Base-by-base conservation (phyloP, 2,888 invertebrate species). In the Tipula confusa region DNA sequence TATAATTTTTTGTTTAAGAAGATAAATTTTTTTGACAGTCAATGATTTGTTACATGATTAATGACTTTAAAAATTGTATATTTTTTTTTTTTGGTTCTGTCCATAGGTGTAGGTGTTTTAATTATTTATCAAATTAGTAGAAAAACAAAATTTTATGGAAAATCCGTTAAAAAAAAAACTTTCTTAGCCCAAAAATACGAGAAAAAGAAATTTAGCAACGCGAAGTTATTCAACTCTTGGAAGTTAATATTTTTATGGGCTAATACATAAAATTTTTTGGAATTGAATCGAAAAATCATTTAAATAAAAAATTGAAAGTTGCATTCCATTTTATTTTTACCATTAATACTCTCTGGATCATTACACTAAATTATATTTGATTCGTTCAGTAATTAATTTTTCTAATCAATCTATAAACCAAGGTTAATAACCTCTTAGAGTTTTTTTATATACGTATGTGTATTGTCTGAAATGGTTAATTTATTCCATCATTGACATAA, bases 401-500 rank as follows among this genome's bases (percentile, higher is more conserved):
- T n/a, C n/a, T n/a, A n/a, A n/a, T n/a, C 1, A 33, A 33, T 33
- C 5, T 33, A 9, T 9, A 33, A 7, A 7, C 5, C 64, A 64
- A 64, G 64, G 64, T 64, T 64, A 64, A 24, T 24, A 64, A 64
- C 64, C 64, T 64, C 64, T 18, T 24, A 64, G n/a, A n/a, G n/a
- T n/a, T 7, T 43, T n/a, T 43, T 43, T 43, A 38, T 64, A 64
- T 24, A 64, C 64, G 9, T 9, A 33, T 33, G 33, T 33, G 9
- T 9, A 0, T 7, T 24, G 18, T 2, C 64, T 64, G 24, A 24
- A n/a, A n/a, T 24, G 24, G 64, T 64, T 64, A 18, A 64, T 64
- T 64, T 64, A 64, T 64, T 64, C 64, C 64, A 64, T 64, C 64
- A 64, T 64, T 64, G 64, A 64, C 64, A 64, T 64, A 64, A 64